phyloP scores from a whole-genome alignment of 2,888 invertebrate genomes.

The Idaea straminata region DNA sequence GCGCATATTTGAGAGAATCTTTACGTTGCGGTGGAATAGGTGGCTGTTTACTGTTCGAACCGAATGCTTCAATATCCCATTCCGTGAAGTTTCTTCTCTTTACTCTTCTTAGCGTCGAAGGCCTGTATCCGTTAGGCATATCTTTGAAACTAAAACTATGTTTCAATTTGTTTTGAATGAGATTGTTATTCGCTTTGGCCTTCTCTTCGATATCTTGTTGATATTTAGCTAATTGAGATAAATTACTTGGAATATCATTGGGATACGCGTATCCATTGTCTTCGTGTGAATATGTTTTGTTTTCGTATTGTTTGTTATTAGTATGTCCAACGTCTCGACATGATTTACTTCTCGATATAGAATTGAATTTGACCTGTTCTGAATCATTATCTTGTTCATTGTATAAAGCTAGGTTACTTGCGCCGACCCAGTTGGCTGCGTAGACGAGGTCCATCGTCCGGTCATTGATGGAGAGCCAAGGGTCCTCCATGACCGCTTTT shows the following conservation, averaged over 20 bases:
- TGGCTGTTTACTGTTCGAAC: slow-evolving; percentile 58
- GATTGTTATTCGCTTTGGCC: slow-evolving; percentile 73
- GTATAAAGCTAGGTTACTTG: slow-evolving; percentile 77
- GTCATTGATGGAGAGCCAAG: slow-evolving; percentile 83
- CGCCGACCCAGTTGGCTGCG: slow-evolving; percentile 91
- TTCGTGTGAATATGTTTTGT: slow-evolving; percentile 54
- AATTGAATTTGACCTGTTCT: slow-evolving; percentile 62
- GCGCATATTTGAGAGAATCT: slow-evolving; percentile 76
- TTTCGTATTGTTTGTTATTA: slow-evolving; percentile 53
- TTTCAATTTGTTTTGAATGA: slow-evolving; percentile 76
- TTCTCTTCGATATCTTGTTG: slow-evolving; percentile 81
- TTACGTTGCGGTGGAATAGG: slow-evolving; percentile 70
- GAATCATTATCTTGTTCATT: slow-evolving; percentile 58
- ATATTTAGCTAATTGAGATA: slow-evolving; percentile 81
- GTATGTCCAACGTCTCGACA: slow-evolving; percentile 69
- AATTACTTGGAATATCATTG: slow-evolving; percentile 60
- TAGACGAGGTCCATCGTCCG: slow-evolving; percentile 88
- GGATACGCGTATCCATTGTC: slow-evolving; percentile 57
- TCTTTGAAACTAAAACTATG: slow-evolving; percentile 81
- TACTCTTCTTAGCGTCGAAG: slow-evolving; percentile 79
- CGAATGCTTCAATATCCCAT: slow-evolving; percentile 78
- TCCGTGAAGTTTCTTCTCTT: slow-evolving; percentile 79
- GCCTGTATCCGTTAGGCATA: slow-evolving; percentile 81
- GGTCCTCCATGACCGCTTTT: slow-evolving; percentile 89
- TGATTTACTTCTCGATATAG: slow-evolving; percentile 75